Conservation (phyloP, 2,797 vertebrate genomes). For the Clarias pachynema region DNA sequence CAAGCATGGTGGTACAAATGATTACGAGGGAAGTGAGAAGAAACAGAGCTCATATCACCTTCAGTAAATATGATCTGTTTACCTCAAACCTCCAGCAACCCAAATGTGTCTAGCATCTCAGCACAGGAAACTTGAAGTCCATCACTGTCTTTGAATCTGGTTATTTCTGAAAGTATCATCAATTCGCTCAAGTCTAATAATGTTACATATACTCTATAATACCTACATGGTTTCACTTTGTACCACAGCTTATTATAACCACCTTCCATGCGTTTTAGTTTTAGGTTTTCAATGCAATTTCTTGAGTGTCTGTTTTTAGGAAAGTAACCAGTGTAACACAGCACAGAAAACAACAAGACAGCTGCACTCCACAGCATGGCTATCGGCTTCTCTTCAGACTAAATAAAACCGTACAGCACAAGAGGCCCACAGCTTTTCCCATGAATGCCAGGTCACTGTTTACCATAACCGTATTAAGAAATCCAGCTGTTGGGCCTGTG, state of each 20-base stretch:
- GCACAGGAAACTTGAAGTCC: not conserved
- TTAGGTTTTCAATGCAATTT: conserved; percentile 21
- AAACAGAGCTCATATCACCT: not conserved
- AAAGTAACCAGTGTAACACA: conserved; percentile 47
- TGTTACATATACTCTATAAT: conserved; percentile 16
- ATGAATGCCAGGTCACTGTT: conserved; percentile 54
- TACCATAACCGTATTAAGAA: conserved; percentile 58
- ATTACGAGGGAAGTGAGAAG: not conserved
- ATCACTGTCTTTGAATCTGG: not conserved
- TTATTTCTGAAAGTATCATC: not conserved
- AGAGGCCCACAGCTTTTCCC: conserved; percentile 52
- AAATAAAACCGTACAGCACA: conserved; percentile 55
- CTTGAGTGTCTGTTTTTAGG: conserved; percentile 37
- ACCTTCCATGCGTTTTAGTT: conserved; percentile 17
- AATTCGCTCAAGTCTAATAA: not conserved
- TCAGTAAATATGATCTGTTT: not conserved
- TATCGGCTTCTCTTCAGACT: conserved; percentile 52
- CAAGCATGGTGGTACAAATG: conserved; percentile 8
- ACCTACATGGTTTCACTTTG: conserved; percentile 6
- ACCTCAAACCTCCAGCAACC: not conserved
- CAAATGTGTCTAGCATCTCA: not conserved
- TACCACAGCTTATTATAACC: conserved; percentile 16
- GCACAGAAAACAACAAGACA: conserved; percentile 53
- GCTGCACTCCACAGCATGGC: conserved; percentile 51
- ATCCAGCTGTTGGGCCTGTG: conserved; percentile 48